Evolutionary conservation across 2,888 invertebrate species (phyloP).

Genomic region (Drosophila paramelanica): DNA sequence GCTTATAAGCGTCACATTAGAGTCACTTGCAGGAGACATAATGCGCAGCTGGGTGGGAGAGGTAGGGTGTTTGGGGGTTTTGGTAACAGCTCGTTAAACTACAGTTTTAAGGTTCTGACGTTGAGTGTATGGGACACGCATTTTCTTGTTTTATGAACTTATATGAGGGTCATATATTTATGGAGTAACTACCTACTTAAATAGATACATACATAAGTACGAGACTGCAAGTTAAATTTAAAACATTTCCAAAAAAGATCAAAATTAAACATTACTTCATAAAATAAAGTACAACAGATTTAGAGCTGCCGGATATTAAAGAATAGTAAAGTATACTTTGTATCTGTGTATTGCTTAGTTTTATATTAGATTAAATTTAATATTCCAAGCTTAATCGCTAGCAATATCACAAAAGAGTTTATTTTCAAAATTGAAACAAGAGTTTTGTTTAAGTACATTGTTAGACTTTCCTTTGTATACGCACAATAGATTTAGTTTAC

Average conservation of each 20-base stretch:
- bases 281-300: neutral
- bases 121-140: conserved; percentile 44
- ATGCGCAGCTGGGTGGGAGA: neutral
- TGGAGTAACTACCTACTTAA: neutral
- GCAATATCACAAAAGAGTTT: too few species aligned
- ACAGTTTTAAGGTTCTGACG: conserved; percentile 57
- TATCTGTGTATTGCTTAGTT: neutral
- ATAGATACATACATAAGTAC: conserved; percentile 6
- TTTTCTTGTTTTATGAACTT: conserved; percentile 38
- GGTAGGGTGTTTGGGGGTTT: conserved; percentile 7
- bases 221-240: neutral
- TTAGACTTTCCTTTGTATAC: neutral
- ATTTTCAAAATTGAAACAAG: too few species aligned
- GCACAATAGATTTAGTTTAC: conserved; percentile 8
- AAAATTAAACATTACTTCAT: neutral
- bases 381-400: too few species aligned
- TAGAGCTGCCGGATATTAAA: neutral
- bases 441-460: too few species aligned
- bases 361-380: too few species aligned
- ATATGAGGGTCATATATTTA: conserved; percentile 36
- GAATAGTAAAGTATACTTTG: neutral
- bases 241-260: neutral
- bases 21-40: conserved; percentile 56
- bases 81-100: conserved; percentile 69
- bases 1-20: conserved; percentile 78